Base-by-base conservation (phyloP, 2,888 invertebrate genomes). In the Acleris laterana region DNA sequence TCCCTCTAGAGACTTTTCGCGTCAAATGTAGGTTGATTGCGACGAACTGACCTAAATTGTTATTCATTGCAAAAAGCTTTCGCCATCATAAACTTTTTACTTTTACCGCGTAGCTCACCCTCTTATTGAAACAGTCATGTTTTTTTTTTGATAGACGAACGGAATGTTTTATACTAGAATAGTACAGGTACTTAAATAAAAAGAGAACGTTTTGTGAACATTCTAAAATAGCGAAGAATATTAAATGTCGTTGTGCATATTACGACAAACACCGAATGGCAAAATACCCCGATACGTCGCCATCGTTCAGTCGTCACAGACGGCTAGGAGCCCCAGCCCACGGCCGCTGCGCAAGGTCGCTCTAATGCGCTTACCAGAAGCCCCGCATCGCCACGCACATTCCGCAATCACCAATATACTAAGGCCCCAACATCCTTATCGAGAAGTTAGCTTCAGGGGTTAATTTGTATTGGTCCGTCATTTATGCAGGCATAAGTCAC, bases 321-420 rank as follows among this genome's bases (percentile, higher is more conserved):
- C 42, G 11, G 25, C 55, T 22, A 5, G 44, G 17, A 16, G 71
- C 32, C 66, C 44, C 55, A 69, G 78, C 52, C 77, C 80, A 75
- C 79, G 82, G 74, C 71, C 71, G 74, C 70, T 71, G 62, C 25
- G 22, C 62, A 68, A 68, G 63, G 68, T 63, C 63, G 50, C 60
- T 58, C 22, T 84, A 84, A 85, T 85, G 75, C 80, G 77, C 80
- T 85, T 83, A 85, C 72, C 69, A 63, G 85, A 86, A 86, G 84
- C 85, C 85, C 68, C 73, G 76, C 71, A 63, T 67, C 65, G 64
- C 71, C 49, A 3, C 66, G 57, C 66, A 46, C 49, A 32, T 32
- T 32, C 25, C 20, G 66, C 60, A 56, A 55, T 19, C 46, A 48
- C 63, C 58, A 63, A 4, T 13, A 28, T 17, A 22, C 25, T 2